Evolutionary conservation across 2,797 vertebrate genomes (phyloP).

Genomic region (Crypturellus tataupa): DNA sequence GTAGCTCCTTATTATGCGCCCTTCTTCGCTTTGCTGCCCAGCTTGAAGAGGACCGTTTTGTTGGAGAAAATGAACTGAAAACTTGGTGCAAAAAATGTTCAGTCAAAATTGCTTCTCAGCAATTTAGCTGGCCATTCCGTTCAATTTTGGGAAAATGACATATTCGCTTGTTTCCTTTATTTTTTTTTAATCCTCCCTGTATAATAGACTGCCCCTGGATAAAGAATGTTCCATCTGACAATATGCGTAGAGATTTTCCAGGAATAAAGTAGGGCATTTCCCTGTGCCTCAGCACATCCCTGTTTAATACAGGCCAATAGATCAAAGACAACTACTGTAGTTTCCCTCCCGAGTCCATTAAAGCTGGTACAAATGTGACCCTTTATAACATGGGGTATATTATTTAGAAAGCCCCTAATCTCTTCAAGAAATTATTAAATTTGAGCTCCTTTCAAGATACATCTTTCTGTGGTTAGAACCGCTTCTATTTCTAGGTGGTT

Average conservation of each 20-base stretch:
- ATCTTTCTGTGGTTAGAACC: neutral
- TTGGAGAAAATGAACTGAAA: neutral
- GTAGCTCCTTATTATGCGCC: neutral
- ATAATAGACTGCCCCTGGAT: neutral
- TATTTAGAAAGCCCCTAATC: conserved; percentile 61
- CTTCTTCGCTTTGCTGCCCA: neutral
- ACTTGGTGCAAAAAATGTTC: neutral
- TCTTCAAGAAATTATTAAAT: conserved; percentile 5
- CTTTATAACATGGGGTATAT: conserved; percentile 54
- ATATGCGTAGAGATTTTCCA: conserved; percentile 52
- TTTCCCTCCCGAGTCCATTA: conserved; percentile 58
- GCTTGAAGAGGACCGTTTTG: neutral
- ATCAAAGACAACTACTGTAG: conserved; percentile 65
- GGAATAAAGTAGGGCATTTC: conserved; percentile 68
- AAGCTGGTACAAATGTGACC: conserved; percentile 47
- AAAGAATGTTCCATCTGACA: conserved; percentile 50
- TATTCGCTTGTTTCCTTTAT: neutral
- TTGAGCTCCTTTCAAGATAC: neutral
- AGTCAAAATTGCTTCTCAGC: neutral
- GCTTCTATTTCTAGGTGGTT: neutral
- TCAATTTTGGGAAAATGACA: neutral
- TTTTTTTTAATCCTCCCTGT: neutral
- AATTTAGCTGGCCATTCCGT: neutral
- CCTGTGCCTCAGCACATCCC: conserved; percentile 40
- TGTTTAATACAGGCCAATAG: conserved; percentile 70